phyloP scores from a whole-genome alignment of 2,797 vertebrate species.

The Tauraco hartlaubi region DNA sequence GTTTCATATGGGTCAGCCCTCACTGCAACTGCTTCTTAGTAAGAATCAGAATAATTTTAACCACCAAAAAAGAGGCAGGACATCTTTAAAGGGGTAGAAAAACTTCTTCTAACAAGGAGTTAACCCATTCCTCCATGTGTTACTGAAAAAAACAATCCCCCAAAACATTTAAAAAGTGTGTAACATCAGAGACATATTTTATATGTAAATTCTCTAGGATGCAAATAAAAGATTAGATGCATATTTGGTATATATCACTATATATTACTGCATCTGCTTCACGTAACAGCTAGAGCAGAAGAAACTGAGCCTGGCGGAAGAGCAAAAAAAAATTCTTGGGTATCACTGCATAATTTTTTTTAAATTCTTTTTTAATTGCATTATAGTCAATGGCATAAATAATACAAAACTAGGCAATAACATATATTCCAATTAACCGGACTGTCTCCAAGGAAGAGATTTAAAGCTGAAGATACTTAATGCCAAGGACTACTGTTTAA shows the following conservation, averaged over 20 bases:
- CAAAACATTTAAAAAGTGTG: not conserved
- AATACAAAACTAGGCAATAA: slow-evolving; percentile 45
- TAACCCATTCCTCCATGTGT: not conserved
- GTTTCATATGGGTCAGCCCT: not conserved
- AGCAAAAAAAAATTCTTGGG: not conserved
- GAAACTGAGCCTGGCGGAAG: not conserved
- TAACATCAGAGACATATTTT: not conserved
- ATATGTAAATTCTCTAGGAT: not conserved
- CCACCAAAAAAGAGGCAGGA: not conserved
- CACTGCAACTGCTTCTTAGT: not conserved
- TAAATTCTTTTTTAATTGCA: not conserved
- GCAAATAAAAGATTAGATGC: not conserved
- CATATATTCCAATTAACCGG: slow-evolving; percentile 64
- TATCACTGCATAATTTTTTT: not conserved
- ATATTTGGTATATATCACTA: not conserved
- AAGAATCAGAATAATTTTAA: not conserved
- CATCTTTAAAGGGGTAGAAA: not conserved
- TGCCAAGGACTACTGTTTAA: slow-evolving; percentile 53
- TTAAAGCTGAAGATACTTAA: slow-evolving; percentile 38
- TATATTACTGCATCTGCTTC: not conserved
- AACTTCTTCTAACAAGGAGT: not conserved
- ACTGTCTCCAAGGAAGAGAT: slow-evolving; percentile 43
- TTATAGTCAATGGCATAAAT: slow-evolving; percentile 25
- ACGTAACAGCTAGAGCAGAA: not conserved
- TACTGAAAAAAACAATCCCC: too few species aligned